phyloP scores from a whole-genome alignment of 1,140 invertebrate species.

The Thaumetopoea pityocampa region DNA sequence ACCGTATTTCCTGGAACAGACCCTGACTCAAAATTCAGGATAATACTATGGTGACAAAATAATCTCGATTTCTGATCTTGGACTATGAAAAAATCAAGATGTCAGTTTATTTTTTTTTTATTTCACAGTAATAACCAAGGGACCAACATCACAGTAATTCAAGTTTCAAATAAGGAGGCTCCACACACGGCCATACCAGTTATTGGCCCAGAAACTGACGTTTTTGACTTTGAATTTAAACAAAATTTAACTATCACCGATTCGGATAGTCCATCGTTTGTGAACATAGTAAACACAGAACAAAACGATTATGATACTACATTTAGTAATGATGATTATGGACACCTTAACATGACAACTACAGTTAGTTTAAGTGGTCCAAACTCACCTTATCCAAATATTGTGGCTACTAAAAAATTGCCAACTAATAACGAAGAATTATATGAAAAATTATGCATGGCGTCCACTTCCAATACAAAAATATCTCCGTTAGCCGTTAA shows the following conservation, averaged over 20 bases:
- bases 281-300: conserved; percentile 66
- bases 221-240: conserved; percentile 56
- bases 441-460: conserved; percentile 57
- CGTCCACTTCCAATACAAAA: conserved; percentile 46
- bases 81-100: too few relatives aligned
- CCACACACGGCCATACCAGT: conserved; percentile 63
- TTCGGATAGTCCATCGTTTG: conserved; percentile 27
- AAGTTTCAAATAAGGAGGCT: conserved; percentile 55
- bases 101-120: conserved; percentile 6
- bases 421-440: conserved; percentile 25
- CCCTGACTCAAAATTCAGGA: too few relatives aligned
- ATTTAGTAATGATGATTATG: conserved; percentile 42
- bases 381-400: not conserved
- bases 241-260: conserved; percentile 32
- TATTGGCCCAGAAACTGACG: conserved; percentile 41
- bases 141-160: conserved; percentile 59
- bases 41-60: too few relatives aligned
- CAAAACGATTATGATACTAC: conserved; percentile 47
- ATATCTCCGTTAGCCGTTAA: conserved; percentile 33
- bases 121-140: conserved; percentile 44
- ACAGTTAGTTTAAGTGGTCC: conserved; percentile 40
- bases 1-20: too few relatives aligned
- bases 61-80: too few relatives aligned
- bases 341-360: conserved; percentile 56
- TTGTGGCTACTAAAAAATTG: not conserved